Percentiles rank a stretch among this genome's conserved stretches.
These are phyloP conservation scores for Chlorops oryzae DNA, from an alignment of 1,140 invertebrate species.

Conservation along the genomic window DNA sequence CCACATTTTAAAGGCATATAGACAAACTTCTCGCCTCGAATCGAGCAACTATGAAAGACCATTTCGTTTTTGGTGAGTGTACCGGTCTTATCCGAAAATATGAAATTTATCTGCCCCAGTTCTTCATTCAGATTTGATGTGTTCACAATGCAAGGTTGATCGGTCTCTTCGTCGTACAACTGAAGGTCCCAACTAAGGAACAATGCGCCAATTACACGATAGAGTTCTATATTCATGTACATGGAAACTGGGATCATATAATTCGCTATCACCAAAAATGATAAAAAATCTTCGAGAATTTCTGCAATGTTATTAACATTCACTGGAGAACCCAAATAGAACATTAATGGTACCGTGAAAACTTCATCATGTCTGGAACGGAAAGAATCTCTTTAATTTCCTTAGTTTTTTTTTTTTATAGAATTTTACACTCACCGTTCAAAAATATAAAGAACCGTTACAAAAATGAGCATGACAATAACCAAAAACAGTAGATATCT, in stretches of 20 bases:
- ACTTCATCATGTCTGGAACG: conserved; percentile 56
- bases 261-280: conserved; percentile 97
- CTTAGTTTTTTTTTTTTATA: neutral
- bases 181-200: conserved; percentile 93
- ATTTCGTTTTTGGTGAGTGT: conserved; percentile 97
- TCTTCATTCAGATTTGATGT: conserved; percentile 99
- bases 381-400: neutral
- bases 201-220: conserved; percentile 78
- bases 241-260: conserved; percentile 98
- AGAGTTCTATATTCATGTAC: conserved; percentile 98
- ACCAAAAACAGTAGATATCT: conserved; percentile 65
- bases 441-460: conserved; percentile 50
- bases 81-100: conserved; percentile 95
- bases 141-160: conserved; percentile 90
- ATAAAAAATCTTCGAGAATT: conserved; percentile 88
- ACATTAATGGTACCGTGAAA: conserved; percentile 51
- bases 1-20: conserved; percentile 33
- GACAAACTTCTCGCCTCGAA: conserved; percentile 73
- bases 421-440: conserved; percentile 34
- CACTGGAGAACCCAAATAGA: conserved; percentile 43
- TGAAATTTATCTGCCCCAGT: conserved; percentile 89
- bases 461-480: conserved; percentile 55
- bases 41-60: conserved; percentile 91
- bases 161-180: conserved; percentile 84
- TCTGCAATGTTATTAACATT: conserved; percentile 33